phyloP scores from a whole-genome alignment of 2,888 invertebrate genomes.

The Muscina levida region DNA sequence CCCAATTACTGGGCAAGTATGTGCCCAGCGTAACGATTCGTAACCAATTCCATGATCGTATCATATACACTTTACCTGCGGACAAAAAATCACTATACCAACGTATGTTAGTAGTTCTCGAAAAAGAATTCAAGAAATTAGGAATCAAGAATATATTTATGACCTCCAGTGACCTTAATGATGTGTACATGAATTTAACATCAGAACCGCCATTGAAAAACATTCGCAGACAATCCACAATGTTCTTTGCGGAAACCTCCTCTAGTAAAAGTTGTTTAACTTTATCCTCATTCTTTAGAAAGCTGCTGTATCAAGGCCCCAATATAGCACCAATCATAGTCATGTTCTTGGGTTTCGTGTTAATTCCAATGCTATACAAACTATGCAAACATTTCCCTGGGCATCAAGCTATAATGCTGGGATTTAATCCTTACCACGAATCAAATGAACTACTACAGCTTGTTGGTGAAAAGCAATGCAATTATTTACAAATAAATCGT shows the following conservation, averaged over 20 bases:
- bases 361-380: constrained; percentile 12
- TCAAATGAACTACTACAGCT: neutral
- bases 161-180: constrained; percentile 36
- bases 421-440: neutral
- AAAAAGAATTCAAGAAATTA: constrained; percentile 17
- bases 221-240: neutral
- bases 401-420: neutral
- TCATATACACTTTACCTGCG: constrained; percentile 38
- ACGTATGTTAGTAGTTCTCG: constrained; percentile 45
- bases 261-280: neutral
- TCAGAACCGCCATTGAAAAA: neutral
- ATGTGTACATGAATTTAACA: constrained; percentile 44
- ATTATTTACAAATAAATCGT: neutral
- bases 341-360: constrained; percentile 1
- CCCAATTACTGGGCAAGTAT: constrained; percentile 32
- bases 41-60: constrained; percentile 33
- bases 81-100: constrained; percentile 36
- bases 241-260: constrained; percentile 10
- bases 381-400: neutral
- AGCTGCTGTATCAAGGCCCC: constrained; percentile 38
- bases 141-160: constrained; percentile 43
- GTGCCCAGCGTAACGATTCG: constrained; percentile 23
- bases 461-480: neutral
- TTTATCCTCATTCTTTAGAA: constrained; percentile 28
- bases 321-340: constrained; percentile 31